A percentile compares a stretch with the other conserved stretches of the same genome.
These are phyloP conservation scores for Eudyptes chrysolophus DNA, from an alignment of 2,113 vertebrate species.

Conservation along the genomic window DNA sequence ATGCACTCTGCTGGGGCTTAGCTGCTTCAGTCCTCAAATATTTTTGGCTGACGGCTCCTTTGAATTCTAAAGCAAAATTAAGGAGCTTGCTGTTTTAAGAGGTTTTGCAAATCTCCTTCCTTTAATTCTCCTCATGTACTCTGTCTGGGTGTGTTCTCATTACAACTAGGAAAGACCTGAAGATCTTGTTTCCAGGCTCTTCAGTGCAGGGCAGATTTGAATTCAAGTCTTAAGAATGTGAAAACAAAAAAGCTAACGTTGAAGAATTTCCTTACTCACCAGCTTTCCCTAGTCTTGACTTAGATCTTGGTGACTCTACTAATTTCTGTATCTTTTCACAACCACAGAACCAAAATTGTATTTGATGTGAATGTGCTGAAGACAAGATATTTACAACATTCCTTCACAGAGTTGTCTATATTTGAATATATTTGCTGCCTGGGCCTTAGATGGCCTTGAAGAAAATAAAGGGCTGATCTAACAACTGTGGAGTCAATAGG, in stretches of 20 bases:
- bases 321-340: not conserved
- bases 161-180: slow-evolving; percentile 45
- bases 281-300: not conserved
- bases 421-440: not conserved
- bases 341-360: not conserved
- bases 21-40: slow-evolving; percentile 10
- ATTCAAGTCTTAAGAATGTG: slow-evolving; percentile 21
- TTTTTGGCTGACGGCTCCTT: slow-evolving; percentile 2
- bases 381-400: not conserved
- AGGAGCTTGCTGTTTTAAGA: slow-evolving; percentile 24
- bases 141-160: slow-evolving; percentile 43
- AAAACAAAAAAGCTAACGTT: not conserved
- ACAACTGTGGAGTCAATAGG: not conserved
- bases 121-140: slow-evolving; percentile 36
- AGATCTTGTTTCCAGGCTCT: slow-evolving; percentile 55
- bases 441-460: not conserved
- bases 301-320: not conserved
- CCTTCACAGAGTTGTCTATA: not conserved
- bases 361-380: not conserved
- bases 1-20: slow-evolving; percentile 9
- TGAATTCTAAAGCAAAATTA: slow-evolving; percentile 41
- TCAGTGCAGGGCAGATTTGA: slow-evolving; percentile 9
- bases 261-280: slow-evolving; percentile 7
- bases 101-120: slow-evolving; percentile 38
- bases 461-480: not conserved